phyloP scores from a whole-genome alignment of 2,113 vertebrate genomes.

The Crotalus viridis region DNA sequence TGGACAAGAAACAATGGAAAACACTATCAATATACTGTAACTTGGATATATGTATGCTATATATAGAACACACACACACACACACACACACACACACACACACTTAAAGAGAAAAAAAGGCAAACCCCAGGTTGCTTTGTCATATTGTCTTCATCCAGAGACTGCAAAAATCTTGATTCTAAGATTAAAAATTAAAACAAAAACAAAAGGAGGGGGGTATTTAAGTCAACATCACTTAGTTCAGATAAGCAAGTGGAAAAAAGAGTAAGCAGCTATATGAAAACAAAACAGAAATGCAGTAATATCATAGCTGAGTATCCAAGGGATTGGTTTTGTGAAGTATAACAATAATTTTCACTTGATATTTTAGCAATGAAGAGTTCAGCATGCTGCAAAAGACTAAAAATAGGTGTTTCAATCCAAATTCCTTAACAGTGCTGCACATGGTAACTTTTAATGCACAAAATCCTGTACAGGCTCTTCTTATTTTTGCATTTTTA shows the following conservation, averaged over 20 bases:
- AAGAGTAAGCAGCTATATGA: neutral
- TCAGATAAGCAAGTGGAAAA: neutral
- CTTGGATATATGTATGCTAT: neutral
- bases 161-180: slow-evolving; percentile 94
- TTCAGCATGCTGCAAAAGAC: neutral
- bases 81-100: neutral
- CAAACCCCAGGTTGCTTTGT: slow-evolving; percentile 97
- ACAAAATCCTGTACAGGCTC: neutral
- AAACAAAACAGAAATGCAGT: neutral
- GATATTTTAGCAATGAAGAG: neutral
- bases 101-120: slow-evolving; percentile 61
- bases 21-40: neutral
- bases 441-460: neutral
- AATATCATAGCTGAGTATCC: neutral
- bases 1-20: slow-evolving; percentile 14
- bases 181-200: slow-evolving; percentile 13
- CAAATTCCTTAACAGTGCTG: neutral
- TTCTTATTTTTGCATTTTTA: neutral
- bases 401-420: neutral
- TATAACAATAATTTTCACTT: neutral
- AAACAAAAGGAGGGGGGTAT: neutral
- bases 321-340: neutral
- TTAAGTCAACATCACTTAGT: neutral
- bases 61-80: neutral
- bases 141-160: slow-evolving; percentile 93